Base-by-base conservation (phyloP, 1,140 invertebrate genomes). In the Diachasma alloeum region DNA sequence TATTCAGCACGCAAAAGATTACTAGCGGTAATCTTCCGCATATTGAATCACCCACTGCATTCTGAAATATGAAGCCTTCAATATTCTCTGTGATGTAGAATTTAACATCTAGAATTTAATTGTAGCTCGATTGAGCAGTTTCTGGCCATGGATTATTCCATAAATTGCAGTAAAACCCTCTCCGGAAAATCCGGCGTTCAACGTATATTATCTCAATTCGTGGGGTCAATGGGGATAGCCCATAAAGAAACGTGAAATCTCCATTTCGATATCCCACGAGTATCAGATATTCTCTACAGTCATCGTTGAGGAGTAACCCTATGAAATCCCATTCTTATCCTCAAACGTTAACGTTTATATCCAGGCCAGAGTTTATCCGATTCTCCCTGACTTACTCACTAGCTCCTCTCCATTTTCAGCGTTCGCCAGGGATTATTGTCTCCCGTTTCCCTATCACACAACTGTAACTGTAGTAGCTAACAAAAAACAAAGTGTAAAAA, bases 281-380 rank as follows among this genome's bases (percentile, higher is more conserved):
- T 56, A 56, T 56, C 67, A 37, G 44, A 69, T 75, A 69, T 69
- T 70, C 44, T 69, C 46, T 56, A 48, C 1, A 56, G 74, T 56
- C 67, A 75, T 42, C 39, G 3, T 75, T 31, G 67, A 9, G 44
- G 9, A 68, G 44, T 53, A 69, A 75, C 44, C n/a, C 44, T 24
- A 24, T 70, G 19, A 26, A 75, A 69, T 75, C 26, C 74, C 19
- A 69, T 56, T 75, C 19, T 75, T 13, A 48, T 42, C 37, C 46
- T 69, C 46, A 48, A 42, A 66, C 26, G 15, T 56, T 69, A 69
- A 36, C 74, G 74, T 42, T 69, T 75, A 69, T 75, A 70, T 66
- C 66, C 11, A 42, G 67, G 46, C 48, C 46, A 36, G 67, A 75
- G 74, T 75, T 75, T 75, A 75, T 75, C 74, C 74, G 46, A 75